Evolutionary conservation across 2,113 vertebrate genomes (phyloP).

Genomic region (Oenanthe oenanthe): DNA sequence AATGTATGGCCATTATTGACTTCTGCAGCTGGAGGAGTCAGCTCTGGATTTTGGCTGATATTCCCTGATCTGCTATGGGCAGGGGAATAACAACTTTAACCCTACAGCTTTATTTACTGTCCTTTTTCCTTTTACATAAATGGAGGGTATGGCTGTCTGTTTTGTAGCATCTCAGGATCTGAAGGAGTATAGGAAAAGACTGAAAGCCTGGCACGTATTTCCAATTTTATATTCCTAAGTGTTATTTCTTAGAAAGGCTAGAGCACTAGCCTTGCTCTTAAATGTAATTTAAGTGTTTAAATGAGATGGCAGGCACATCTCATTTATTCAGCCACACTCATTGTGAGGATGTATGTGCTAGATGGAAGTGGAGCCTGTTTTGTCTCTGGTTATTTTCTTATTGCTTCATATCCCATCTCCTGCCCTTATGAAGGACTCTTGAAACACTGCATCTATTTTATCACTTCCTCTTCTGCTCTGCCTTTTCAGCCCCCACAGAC

Average conservation of each 20-base stretch:
- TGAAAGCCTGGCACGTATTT: background rate
- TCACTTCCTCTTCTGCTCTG: background rate
- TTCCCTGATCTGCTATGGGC: background rate
- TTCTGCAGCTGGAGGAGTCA: background rate
- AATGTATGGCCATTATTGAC: background rate
- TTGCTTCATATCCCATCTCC: background rate
- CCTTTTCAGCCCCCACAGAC: background rate
- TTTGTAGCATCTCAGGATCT: background rate
- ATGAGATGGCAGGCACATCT: background rate
- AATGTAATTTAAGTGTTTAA: background rate
- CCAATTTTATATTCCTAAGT: background rate
- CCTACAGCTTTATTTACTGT: background rate
- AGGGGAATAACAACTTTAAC: background rate
- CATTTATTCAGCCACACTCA: background rate
- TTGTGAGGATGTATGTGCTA: background rate
- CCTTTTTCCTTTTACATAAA: background rate
- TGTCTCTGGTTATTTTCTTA: background rate
- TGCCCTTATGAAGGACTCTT: background rate
- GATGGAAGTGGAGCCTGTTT: background rate
- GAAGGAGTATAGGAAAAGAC: background rate
- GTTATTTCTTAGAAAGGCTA: background rate
- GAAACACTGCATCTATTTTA: background rate
- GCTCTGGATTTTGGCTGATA: background rate
- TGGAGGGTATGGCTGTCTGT: background rate
- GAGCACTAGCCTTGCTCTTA: background rate